These are phyloP conservation scores for Drosophila sordidula DNA, from an alignment of 2,888 invertebrate genomes.

Conservation along the genomic window DNA sequence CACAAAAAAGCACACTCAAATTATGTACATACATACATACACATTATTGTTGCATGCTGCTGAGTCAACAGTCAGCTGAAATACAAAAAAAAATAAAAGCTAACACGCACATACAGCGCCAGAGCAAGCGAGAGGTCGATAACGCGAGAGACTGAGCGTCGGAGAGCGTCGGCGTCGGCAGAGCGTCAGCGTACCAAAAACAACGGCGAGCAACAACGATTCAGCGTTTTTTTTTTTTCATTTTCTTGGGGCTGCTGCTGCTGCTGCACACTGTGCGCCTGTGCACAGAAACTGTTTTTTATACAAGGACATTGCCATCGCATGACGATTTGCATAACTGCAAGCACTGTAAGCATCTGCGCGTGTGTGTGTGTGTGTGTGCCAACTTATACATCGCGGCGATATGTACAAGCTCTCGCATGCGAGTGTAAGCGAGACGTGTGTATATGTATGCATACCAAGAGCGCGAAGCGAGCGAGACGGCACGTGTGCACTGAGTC, in stretches of 20 bases:
- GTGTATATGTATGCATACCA: background rate
- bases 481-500: background rate
- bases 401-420: background rate
- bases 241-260: conserved; percentile 26
- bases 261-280: conserved; percentile 74
- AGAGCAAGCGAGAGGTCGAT: conserved; percentile 1
- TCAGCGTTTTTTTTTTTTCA: background rate
- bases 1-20: background rate
- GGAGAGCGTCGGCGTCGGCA: too few species aligned
- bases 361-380: background rate
- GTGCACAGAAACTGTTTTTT: conserved; percentile 84
- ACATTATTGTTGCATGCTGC: conserved; percentile 1
- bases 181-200: conserved; percentile 5
- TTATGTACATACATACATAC: background rate
- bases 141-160: conserved; percentile 2
- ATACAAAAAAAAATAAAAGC: conserved; percentile 30
- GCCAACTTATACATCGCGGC: conserved; percentile 1
- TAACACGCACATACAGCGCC: background rate
- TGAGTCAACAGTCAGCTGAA: conserved; percentile 23
- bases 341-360: background rate
- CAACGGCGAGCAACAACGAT: background rate
- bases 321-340: conserved; percentile 44
- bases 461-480: conserved; percentile 3
- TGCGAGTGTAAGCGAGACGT: background rate
- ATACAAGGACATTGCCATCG: conserved; percentile 85